Evolutionary conservation across 2,113 vertebrate genomes (phyloP).

Genomic region (Gallinago paraguaiae): DNA sequence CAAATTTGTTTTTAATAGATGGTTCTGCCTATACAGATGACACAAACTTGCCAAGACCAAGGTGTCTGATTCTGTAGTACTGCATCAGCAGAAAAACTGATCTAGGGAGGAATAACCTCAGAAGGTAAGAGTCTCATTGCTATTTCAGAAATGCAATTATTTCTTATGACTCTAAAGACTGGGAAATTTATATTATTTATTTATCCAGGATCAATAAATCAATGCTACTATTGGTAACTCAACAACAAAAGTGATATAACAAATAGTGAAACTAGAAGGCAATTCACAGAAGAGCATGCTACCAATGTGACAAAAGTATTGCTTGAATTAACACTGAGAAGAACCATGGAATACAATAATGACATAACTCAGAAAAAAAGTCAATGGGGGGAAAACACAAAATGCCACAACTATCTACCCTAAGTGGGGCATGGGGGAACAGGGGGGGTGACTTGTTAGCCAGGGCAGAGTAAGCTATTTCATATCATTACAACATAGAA

Average conservation of each 20-base stretch:
- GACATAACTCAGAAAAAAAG: background rate
- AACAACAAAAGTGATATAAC: background rate
- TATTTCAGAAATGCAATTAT: background rate
- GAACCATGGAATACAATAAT: background rate
- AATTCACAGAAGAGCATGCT: background rate
- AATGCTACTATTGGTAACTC: background rate
- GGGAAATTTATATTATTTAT: background rate
- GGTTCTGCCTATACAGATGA: background rate
- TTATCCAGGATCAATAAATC: background rate
- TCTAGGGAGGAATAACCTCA: background rate
- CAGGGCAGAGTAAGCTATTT: background rate
- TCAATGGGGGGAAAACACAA: background rate
- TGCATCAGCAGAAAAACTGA: background rate
- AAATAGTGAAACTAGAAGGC: background rate
- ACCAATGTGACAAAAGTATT: background rate
- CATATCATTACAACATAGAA: background rate
- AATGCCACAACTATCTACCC: background rate
- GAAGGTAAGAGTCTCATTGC: background rate
- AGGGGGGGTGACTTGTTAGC: background rate
- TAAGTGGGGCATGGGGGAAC: background rate
- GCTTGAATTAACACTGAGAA: background rate
- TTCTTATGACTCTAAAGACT: background rate
- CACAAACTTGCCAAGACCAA: background rate
- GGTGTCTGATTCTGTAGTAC: background rate
- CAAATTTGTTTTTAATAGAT: background rate